Evolutionary conservation across 2,113 vertebrate species (phyloP).

Genomic region (Columbina picui): DNA sequence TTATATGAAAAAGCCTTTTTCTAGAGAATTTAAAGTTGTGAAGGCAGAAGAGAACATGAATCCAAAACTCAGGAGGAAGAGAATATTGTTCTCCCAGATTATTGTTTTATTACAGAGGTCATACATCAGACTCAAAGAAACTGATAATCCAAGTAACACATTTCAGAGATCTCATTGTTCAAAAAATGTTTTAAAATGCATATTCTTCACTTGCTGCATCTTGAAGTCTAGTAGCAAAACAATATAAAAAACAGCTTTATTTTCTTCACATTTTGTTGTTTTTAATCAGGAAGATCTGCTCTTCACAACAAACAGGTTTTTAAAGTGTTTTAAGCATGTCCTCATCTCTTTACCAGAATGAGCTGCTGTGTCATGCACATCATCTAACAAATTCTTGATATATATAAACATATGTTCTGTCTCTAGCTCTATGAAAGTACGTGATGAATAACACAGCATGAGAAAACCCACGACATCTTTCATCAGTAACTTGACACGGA

Average conservation of each 20-base stretch:
- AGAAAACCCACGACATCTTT: neutral
- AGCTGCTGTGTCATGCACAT: neutral
- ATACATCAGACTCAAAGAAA: neutral
- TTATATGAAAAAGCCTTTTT: neutral
- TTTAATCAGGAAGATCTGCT: neutral
- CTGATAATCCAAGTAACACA: neutral
- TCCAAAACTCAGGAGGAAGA: neutral
- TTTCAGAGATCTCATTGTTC: neutral
- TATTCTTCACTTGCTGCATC: neutral
- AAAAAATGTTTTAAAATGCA: neutral
- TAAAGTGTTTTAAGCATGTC: neutral
- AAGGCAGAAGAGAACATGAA: neutral
- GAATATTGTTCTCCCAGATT: neutral
- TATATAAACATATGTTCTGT: neutral
- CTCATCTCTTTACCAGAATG: neutral
- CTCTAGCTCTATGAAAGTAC: neutral
- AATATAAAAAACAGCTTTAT: neutral
- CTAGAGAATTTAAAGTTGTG: neutral
- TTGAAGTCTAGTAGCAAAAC: neutral
- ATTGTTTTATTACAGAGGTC: neutral
- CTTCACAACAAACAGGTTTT: neutral
- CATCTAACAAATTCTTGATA: neutral
- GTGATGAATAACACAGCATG: neutral
- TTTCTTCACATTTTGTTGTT: neutral
- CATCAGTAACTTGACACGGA: neutral